Conservation (phyloP, 64 coral and sea anemone species). For the Hydrozoanthus tunicans region DNA sequence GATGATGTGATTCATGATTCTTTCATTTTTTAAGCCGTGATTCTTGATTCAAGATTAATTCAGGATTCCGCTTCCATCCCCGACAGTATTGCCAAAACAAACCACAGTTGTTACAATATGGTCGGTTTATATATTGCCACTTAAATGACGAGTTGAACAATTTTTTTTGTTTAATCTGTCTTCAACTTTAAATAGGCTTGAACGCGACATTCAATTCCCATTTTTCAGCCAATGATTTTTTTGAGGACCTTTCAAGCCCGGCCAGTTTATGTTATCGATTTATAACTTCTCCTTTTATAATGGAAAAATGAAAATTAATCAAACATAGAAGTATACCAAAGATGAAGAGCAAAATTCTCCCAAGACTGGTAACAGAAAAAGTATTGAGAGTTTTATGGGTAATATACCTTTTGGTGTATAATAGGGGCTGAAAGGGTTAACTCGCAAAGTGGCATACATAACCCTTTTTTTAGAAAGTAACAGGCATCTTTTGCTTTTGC, state of each 20-base stretch:
- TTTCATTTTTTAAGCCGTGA: too few relatives aligned
- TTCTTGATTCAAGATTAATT: too few relatives aligned
- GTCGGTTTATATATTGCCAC: background rate
- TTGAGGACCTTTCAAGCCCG: background rate
- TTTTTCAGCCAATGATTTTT: background rate
- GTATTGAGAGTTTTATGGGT: too few relatives aligned
- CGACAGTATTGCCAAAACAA: background rate
- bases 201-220: background rate
- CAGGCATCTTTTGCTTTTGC: too few relatives aligned
- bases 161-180: background rate
- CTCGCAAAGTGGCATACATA: too few relatives aligned
- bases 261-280: background rate
- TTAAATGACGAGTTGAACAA: background rate
- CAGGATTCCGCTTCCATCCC: too few relatives aligned
- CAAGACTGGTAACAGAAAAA: too few relatives aligned
- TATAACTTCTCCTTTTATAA: background rate
- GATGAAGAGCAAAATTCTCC: too few relatives aligned
- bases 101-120: background rate
- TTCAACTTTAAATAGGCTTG: background rate
- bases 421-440: too few relatives aligned
- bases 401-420: too few relatives aligned
- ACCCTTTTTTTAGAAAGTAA: too few relatives aligned
- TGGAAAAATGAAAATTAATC: background rate
- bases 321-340: background rate
- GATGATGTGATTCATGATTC: too few relatives aligned